Conservation (phyloP, 1,140 invertebrate species). For the Penaeus japonicus region DNA sequence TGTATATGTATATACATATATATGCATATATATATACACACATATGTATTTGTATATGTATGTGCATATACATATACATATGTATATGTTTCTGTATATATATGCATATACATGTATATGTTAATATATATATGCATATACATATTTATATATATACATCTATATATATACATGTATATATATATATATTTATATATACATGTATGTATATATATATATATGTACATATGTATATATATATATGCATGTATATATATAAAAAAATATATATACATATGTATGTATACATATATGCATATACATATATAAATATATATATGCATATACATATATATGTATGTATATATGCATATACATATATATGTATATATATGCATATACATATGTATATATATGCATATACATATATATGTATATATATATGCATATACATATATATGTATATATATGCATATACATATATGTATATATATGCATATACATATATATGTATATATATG, state of each 20-base stretch:
- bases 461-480: too few relatives aligned
- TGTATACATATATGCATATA: too few relatives aligned
- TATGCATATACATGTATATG: background rate
- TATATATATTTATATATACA: conserved; percentile 13
- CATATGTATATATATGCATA: too few relatives aligned
- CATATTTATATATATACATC: background rate
- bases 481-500: too few relatives aligned
- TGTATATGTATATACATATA: background rate
- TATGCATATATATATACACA: background rate
- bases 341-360: conserved; percentile 14
- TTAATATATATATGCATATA: background rate
- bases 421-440: too few relatives aligned
- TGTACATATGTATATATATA: too few relatives aligned
- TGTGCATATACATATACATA: conserved; percentile 15
- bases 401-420: too few relatives aligned
- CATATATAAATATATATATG: background rate
- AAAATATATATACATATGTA: too few relatives aligned
- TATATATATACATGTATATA: background rate
- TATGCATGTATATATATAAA: too few relatives aligned
- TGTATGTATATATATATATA: too few relatives aligned
- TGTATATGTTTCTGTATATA: conserved; percentile 10
- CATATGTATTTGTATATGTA: conserved; percentile 4
- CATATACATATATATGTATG: conserved; percentile 4
- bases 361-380: conserved; percentile 14
- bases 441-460: too few relatives aligned